A percentile compares a stretch with the other conserved stretches of the same genome.
phyloP scores from a whole-genome alignment of 2,888 invertebrate genomes.

The Lottia scabra region DNA sequence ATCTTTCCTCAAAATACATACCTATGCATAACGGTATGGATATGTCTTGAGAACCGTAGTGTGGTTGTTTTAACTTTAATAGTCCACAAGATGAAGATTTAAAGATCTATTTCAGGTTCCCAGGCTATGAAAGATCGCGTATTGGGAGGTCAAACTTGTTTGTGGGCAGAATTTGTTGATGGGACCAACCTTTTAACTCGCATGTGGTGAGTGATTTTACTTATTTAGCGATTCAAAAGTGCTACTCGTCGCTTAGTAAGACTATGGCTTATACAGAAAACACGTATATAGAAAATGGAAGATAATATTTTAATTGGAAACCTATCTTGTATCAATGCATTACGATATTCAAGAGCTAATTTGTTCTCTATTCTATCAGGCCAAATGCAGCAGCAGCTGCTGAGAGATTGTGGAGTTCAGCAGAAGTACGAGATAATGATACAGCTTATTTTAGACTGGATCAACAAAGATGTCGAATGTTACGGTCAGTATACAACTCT shows the following conservation, averaged over 20 bases:
- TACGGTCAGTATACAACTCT: slow-evolving; percentile 55
- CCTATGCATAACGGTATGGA: no score
- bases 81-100: no score
- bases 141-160: slow-evolving; percentile 89
- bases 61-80: no score
- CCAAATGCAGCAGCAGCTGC: slow-evolving; percentile 87
- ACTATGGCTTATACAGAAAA: no score
- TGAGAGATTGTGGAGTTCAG: slow-evolving; percentile 81
- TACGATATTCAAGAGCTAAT: no score
- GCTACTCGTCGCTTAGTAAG: no score
- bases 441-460: slow-evolving; percentile 77
- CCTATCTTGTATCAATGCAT: no score
- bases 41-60: no score
- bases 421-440: slow-evolving; percentile 63
- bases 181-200: slow-evolving; percentile 48
- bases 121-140: slow-evolving; percentile 75
- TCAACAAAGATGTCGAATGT: slow-evolving; percentile 80
- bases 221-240: no score
- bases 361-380: slow-evolving; percentile 50
- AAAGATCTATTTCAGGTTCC: slow-evolving; percentile 40
- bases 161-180: slow-evolving; percentile 90
- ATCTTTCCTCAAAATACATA: no score
- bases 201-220: slow-evolving; percentile 38
- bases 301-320: no score
- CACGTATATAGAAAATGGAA: no score